Evolutionary conservation across 2,797 vertebrate species (phyloP).

Genomic region (Picus viridis): DNA sequence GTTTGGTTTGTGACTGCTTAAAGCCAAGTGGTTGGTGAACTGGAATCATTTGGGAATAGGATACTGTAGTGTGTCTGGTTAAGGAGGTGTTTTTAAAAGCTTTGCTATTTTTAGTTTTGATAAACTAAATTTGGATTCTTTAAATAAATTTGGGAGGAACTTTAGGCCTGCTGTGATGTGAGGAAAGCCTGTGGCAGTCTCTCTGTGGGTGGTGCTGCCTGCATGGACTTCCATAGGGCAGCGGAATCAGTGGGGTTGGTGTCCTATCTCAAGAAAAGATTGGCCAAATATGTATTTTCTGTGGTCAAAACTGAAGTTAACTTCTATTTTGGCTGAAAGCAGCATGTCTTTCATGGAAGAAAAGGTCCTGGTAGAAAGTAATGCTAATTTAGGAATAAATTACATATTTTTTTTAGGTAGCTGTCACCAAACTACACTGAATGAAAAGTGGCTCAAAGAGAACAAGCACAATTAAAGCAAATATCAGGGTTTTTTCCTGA

Average conservation of each 20-base stretch:
- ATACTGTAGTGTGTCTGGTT: background rate
- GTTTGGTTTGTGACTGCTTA: background rate
- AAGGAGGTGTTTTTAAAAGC: background rate
- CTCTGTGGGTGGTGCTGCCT: background rate
- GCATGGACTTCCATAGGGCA: background rate
- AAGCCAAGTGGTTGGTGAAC: background rate
- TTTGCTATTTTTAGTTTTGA: background rate
- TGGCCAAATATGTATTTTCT: background rate
- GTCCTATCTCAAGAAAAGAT: background rate
- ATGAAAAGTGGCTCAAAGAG: background rate
- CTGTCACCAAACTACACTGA: background rate
- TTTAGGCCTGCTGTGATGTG: background rate
- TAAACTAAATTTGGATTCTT: background rate
- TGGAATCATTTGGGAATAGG: background rate
- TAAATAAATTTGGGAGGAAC: background rate
- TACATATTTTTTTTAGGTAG: background rate
- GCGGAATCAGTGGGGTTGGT: background rate
- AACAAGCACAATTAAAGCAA: background rate
- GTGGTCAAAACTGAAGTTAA: background rate
- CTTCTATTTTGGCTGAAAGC: background rate
- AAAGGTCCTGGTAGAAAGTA: background rate
- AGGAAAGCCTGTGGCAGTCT: background rate
- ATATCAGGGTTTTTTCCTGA: background rate
- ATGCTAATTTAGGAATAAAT: background rate
- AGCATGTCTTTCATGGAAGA: background rate